phyloP scores from a whole-genome alignment of 2,113 vertebrate genomes.

The Penelope pileata region DNA sequence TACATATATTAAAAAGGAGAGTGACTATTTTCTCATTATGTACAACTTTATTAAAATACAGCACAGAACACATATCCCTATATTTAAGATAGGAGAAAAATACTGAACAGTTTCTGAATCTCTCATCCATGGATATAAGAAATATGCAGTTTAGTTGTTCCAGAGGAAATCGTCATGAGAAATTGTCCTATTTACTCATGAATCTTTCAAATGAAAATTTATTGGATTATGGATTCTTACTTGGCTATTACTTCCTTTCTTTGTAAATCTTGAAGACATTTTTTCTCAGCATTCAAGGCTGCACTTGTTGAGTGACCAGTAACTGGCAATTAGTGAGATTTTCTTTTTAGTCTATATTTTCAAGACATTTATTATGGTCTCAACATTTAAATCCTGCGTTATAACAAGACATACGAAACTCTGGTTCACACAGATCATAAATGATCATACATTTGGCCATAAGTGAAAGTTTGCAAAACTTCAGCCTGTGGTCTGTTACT shows the following conservation, averaged over 20 bases:
- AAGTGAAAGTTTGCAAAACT: neutral
- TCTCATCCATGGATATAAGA: neutral
- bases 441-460: neutral
- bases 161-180: neutral
- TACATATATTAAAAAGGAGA: neutral
- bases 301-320: neutral
- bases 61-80: neutral
- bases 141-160: neutral
- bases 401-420: neutral
- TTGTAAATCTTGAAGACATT: neutral
- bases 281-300: neutral
- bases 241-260: neutral
- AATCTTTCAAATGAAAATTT: neutral
- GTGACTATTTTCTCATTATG: neutral
- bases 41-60: neutral
- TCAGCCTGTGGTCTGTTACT: neutral
- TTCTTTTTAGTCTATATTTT: neutral
- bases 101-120: neutral
- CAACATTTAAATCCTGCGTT: neutral
- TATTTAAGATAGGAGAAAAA: neutral
- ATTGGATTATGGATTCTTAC: fast-evolving
- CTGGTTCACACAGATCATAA: neutral
- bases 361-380: neutral
- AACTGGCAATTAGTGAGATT: neutral
- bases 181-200: neutral